Base-by-base conservation (phyloP, 35 echinoderm and acorn worm genomes). In the Apostichopus californicus region DNA sequence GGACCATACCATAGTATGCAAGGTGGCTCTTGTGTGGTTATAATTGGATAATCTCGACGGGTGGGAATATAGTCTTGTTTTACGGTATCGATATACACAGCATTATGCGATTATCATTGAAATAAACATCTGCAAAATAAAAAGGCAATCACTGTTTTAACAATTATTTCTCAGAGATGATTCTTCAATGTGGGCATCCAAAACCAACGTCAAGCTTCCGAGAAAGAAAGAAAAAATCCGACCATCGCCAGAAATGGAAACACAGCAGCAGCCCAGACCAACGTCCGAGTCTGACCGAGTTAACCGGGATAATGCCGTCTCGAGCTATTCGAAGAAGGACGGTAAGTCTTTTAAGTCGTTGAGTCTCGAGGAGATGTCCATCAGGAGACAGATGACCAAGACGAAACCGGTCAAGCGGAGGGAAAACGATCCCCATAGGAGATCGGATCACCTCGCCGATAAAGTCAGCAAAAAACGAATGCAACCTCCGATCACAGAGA, bases 311-410 rank as follows among this genome's bases (percentile, higher is more conserved):
- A 68, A 9, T 68, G 9, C 9, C 11, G 0, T 14, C 64, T 8
- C 55, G 3, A 14, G 18, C 6, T 3, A 18, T 15, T 12, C 80
- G 5, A 83, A 55, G 46, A 83, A 34, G n/a, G 34, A 83, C 6
- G 55, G 80, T 55, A 56, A 7, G 13, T 20, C 80, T 55, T 34
- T 57, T 12, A 83, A 56, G 52, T 83, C 80, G 34, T 55, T 83
- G 25, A 83, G 80, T 13, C 52, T 83, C 7, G 80, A 83, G 25
- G 80, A 83, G 55, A 83, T 83, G 46, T 83, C 80, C 9, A 83
- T 83, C 55, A 83, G 55, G 55, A 83, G 52, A 17, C 34, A 83
- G 34, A 15, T 83, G 52, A 83, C 55, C 8, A 83, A 55, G n/a
- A 55, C 8, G n/a, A 83, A 55, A 14, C 11, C 34, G 26, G 17